phyloP scores from a whole-genome alignment of 2,797 vertebrate genomes.

The Typhlichthys subterraneus region DNA sequence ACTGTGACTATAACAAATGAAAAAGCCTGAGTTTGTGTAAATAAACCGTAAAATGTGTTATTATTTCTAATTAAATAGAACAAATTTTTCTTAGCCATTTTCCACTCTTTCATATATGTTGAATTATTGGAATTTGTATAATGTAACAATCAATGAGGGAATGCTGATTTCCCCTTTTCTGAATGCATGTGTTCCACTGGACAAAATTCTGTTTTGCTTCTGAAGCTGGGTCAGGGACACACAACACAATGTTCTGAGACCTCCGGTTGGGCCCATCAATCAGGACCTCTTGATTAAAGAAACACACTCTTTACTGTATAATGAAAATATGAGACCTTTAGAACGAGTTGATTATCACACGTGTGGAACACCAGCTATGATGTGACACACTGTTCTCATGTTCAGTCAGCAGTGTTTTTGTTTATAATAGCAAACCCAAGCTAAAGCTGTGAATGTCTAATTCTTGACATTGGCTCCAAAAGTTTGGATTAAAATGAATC shows the following conservation, averaged over 20 bases:
- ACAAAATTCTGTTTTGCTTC: constrained; percentile 1
- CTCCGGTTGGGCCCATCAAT: background rate
- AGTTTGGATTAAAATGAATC: constrained; percentile 16
- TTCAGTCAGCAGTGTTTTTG: constrained; percentile 12
- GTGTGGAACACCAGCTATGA: background rate
- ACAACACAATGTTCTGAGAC: background rate
- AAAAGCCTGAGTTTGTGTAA: too few species aligned
- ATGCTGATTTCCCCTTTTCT: background rate
- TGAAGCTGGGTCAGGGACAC: background rate
- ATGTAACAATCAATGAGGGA: too few species aligned
- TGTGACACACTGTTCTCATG: background rate
- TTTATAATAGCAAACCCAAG: constrained; percentile 10
- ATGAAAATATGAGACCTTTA: constrained; percentile 8
- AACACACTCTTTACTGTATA: background rate
- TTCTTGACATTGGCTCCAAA: constrained; percentile 17
- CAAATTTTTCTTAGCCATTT: too few species aligned
- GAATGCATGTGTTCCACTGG: background rate
- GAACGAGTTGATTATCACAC: constrained; percentile 3
- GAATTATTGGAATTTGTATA: too few species aligned
- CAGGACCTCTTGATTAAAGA: background rate
- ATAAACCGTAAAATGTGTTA: too few species aligned
- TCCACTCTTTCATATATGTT: too few species aligned
- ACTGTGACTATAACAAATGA: too few species aligned
- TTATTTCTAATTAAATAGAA: too few species aligned
- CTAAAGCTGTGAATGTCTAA: constrained; percentile 17